Evolutionary conservation across 2,113 vertebrate species (phyloP).

Genomic region (Chamaea fasciata): DNA sequence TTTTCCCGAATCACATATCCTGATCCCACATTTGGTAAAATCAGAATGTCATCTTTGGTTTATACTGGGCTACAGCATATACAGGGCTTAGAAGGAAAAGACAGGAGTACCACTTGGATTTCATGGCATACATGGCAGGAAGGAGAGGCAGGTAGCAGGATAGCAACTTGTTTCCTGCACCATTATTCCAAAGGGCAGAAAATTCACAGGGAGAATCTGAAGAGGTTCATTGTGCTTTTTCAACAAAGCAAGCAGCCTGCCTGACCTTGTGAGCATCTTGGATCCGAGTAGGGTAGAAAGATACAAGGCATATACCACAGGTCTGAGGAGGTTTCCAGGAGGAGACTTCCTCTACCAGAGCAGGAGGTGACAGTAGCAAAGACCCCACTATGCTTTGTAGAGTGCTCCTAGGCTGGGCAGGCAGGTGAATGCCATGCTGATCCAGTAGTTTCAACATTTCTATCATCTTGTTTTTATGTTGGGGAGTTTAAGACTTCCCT

Average conservation of each 20-base stretch:
- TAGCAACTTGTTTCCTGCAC: not conserved
- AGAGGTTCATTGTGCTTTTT: not conserved
- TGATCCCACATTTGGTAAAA: not conserved
- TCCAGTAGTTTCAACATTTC: not conserved
- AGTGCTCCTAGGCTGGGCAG: not conserved
- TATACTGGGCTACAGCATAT: not conserved
- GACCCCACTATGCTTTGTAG: not conserved
- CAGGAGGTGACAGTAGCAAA: not conserved
- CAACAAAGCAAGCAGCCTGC: not conserved
- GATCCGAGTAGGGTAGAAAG: not conserved
- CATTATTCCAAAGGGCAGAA: not conserved
- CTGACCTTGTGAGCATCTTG: not conserved
- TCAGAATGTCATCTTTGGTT: not conserved
- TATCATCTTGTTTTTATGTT: not conserved
- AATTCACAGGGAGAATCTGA: not conserved
- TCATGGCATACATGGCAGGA: not conserved
- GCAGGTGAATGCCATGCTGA: rapidly evolving
- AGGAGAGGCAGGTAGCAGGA: not conserved
- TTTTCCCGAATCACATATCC: not conserved
- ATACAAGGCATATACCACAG: not conserved
- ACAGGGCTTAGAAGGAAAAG: not conserved
- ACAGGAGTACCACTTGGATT: not conserved
- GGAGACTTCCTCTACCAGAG: not conserved
- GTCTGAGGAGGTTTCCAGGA: not conserved
- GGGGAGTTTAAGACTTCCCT: not conserved